Conservation (phyloP, 1,140 invertebrate species). For the Drosophila truncata region DNA sequence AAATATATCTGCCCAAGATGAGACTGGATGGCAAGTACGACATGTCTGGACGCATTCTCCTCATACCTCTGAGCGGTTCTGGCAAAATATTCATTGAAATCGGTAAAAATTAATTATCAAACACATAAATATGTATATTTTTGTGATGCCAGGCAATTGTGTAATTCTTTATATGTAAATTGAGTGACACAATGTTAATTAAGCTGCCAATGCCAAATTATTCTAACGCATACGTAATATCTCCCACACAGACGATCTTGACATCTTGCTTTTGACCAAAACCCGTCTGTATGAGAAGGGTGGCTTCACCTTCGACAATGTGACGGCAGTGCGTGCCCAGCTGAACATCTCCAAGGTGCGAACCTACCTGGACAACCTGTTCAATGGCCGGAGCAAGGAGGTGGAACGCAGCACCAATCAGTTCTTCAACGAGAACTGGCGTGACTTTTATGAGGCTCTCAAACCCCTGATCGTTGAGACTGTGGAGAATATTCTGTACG, state of each 20-base stretch:
- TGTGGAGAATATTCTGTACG: slow-evolving; percentile 88
- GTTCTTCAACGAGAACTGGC: slow-evolving; percentile 90
- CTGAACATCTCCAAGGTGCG: slow-evolving; percentile 86
- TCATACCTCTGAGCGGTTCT: slow-evolving; percentile 89
- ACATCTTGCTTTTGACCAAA: slow-evolving; percentile 88
- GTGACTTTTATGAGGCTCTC: slow-evolving; percentile 88
- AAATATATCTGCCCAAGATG: slow-evolving; percentile 87
- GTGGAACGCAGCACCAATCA: slow-evolving; percentile 88
- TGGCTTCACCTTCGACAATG: slow-evolving; percentile 88
- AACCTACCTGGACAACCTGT: slow-evolving; percentile 68
- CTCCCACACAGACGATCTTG: slow-evolving; percentile 86
- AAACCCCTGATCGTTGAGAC: slow-evolving; percentile 88
- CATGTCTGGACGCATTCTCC: slow-evolving; percentile 89
- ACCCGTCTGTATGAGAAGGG: slow-evolving; percentile 87
- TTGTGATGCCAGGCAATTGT: not conserved
- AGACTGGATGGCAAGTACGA: slow-evolving; percentile 90
- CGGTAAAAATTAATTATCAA: slow-evolving; percentile 79
- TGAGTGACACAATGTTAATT: not conserved
- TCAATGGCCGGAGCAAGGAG: slow-evolving; percentile 74
- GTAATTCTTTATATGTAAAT: slow-evolving; percentile 6
- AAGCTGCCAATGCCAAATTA: slow-evolving; percentile 1
- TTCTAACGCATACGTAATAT: not conserved
- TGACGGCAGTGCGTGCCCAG: slow-evolving; percentile 87
- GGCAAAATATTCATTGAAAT: slow-evolving; percentile 90
- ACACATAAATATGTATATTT: no score